Conservation (phyloP, 2,888 invertebrate species). For the Ramazzottius varieornatus region DNA sequence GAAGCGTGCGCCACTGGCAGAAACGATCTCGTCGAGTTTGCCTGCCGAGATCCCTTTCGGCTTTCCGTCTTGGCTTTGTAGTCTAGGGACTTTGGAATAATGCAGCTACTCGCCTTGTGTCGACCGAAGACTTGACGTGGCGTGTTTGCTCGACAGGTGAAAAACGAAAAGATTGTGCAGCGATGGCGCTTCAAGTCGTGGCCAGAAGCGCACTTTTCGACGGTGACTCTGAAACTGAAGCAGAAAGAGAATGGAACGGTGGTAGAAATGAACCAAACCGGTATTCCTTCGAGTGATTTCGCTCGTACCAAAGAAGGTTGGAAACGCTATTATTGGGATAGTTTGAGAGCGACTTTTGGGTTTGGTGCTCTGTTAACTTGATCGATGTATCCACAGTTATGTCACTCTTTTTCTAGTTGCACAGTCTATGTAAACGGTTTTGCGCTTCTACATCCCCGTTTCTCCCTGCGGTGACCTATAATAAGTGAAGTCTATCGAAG, state of each 20-base stretch:
- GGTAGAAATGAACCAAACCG: slow-evolving; percentile 49
- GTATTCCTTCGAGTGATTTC: slow-evolving; percentile 51
- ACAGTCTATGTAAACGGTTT: too few species aligned
- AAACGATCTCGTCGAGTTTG: too few species aligned
- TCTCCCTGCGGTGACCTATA: too few species aligned
- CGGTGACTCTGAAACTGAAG: slow-evolving; percentile 52
- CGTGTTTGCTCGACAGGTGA: slow-evolving; percentile 26
- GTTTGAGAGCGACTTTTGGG: slow-evolving; percentile 72
- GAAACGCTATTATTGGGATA: slow-evolving; percentile 71
- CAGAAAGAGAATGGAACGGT: slow-evolving; percentile 70
- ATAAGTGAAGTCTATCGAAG: too few species aligned
- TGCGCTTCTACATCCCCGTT: too few species aligned
- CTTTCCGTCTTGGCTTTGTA: background rate
- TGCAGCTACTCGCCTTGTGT: background rate
- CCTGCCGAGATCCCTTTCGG: background rate
- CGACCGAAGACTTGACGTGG: background rate
- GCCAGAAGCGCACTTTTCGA: slow-evolving; percentile 70
- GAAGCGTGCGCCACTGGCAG: too few species aligned
- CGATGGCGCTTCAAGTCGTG: slow-evolving; percentile 81
- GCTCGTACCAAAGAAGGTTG: slow-evolving; percentile 60
- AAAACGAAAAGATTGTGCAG: slow-evolving; percentile 54
- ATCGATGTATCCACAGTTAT: too few species aligned
- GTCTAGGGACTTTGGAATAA: background rate
- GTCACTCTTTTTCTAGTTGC: too few species aligned
- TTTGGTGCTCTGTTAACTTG: slow-evolving; percentile 34